Percentiles rank a stretch among this genome's conserved stretches.
Evolutionary conservation across 35 echinoderm and acorn worm genomes (phyloP).

Genomic region (Apostichopus japonicus): DNA sequence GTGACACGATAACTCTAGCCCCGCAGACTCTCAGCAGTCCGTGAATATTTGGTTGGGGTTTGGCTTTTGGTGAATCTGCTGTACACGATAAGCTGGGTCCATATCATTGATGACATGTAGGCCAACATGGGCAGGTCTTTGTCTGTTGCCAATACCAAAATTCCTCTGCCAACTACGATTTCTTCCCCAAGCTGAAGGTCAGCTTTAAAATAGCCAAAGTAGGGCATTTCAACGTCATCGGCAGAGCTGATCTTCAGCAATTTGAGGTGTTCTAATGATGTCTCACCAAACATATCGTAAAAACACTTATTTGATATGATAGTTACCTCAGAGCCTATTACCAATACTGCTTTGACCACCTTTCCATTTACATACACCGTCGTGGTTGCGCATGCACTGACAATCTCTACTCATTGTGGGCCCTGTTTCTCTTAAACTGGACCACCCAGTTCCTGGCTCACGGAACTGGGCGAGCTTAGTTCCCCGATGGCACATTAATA

Average conservation of each 20-base stretch:
- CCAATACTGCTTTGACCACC: background rate
- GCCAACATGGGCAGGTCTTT: background rate
- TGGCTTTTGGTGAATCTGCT: background rate
- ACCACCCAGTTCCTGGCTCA: background rate
- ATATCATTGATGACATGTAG: background rate
- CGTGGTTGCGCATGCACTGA: background rate
- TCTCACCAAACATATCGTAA: background rate
- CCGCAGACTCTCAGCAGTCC: conserved; percentile 13
- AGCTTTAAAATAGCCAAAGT: conserved; percentile 6
- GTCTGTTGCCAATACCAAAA: background rate
- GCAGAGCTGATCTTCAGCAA: conserved; percentile 14
- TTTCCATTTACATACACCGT: background rate
- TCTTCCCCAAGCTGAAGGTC: conserved; percentile 32
- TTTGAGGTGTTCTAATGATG: background rate
- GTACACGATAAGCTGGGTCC: background rate
- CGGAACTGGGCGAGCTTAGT: background rate
- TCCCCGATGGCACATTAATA: background rate
- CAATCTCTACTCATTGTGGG: background rate
- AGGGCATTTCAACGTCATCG: conserved; percentile 20
- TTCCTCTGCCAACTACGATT: background rate
- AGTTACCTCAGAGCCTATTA: conserved; percentile 52
- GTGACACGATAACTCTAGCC: background rate
- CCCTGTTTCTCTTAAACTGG: background rate
- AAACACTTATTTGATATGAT: conserved; percentile 17
- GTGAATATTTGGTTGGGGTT: no score